Percentiles rank a stretch among this genome's conserved stretches.
phyloP scores from a whole-genome alignment of 2,888 invertebrate species.

The Drosophila diplacantha region DNA sequence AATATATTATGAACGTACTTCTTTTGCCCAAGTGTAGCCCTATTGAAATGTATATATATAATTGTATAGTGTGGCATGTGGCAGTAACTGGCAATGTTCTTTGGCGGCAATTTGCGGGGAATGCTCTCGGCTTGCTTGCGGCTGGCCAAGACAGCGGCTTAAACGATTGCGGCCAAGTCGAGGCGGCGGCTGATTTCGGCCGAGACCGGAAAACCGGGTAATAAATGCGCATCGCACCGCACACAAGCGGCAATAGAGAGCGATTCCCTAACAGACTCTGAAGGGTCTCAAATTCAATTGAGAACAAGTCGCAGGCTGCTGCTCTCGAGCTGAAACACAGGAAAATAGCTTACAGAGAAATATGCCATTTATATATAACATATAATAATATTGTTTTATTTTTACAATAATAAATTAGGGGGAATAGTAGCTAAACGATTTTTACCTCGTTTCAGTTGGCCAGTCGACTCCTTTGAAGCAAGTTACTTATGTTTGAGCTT shows the following conservation, averaged over 20 bases:
- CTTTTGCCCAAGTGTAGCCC: background rate
- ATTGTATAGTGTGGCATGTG: slow-evolving; percentile 7
- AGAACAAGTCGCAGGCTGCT: background rate
- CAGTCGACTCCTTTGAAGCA: too few species aligned
- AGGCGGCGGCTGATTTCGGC: slow-evolving; percentile 9
- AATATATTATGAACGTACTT: background rate
- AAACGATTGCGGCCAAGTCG: slow-evolving; percentile 53
- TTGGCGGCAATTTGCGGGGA: slow-evolving; percentile 28
- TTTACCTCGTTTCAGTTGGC: too few species aligned
- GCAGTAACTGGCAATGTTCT: slow-evolving; percentile 18
- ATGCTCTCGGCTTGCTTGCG: slow-evolving; percentile 21
- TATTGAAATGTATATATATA: background rate
- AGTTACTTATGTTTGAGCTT: too few species aligned
- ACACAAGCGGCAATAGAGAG: slow-evolving; percentile 29
- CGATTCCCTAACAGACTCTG: slow-evolving; percentile 4
- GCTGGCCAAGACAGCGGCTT: slow-evolving; percentile 35
- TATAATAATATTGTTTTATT: too few species aligned
- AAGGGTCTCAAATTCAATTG: slow-evolving; percentile 13
- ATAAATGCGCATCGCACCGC: slow-evolving; percentile 30
- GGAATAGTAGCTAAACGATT: too few species aligned
- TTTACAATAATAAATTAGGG: too few species aligned
- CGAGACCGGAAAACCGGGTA: slow-evolving; percentile 10
- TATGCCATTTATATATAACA: too few species aligned
- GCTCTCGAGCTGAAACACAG: background rate
- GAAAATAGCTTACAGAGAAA: background rate